These are phyloP conservation scores for Eristalis intricaria DNA, from an alignment of 2,888 invertebrate species.

Conservation along the genomic window DNA sequence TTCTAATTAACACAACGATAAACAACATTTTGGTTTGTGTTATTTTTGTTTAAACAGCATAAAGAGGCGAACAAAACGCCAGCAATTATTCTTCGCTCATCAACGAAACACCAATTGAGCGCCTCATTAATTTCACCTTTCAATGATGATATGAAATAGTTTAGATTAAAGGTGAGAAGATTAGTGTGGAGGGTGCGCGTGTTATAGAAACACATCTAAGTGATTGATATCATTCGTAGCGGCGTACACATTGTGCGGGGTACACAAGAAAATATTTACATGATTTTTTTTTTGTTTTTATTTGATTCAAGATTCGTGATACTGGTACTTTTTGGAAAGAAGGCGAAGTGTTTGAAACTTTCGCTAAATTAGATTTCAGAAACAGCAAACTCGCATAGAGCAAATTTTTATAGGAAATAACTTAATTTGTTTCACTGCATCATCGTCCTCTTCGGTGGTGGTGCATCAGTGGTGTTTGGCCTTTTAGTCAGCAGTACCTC, in stretches of 20 bases:
- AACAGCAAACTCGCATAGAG: background rate
- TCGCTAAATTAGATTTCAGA: background rate
- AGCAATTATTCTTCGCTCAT: slow-evolving; percentile 62
- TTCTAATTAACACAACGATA: slow-evolving; percentile 62
- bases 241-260: slow-evolving; percentile 19
- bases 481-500: background rate
- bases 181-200: background rate
- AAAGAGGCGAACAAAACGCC: slow-evolving; percentile 32
- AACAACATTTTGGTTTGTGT: slow-evolving; percentile 50
- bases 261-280: slow-evolving; percentile 42
- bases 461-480: background rate
- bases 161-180: background rate
- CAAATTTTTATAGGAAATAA: no score
- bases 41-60: slow-evolving; percentile 60
- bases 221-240: slow-evolving; percentile 43
- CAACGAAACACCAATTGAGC: slow-evolving; percentile 55
- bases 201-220: slow-evolving; percentile 28
- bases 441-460: background rate
- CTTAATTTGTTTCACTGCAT: no score
- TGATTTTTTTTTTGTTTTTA: background rate
- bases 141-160: slow-evolving; percentile 41
- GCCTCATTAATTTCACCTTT: slow-evolving; percentile 61
- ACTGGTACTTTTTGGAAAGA: background rate
- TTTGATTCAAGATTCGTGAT: background rate
- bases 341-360: background rate